These are phyloP conservation scores for Acanthoscelides obtectus DNA, from an alignment of 2,888 invertebrate genomes.

Conservation along the genomic window DNA sequence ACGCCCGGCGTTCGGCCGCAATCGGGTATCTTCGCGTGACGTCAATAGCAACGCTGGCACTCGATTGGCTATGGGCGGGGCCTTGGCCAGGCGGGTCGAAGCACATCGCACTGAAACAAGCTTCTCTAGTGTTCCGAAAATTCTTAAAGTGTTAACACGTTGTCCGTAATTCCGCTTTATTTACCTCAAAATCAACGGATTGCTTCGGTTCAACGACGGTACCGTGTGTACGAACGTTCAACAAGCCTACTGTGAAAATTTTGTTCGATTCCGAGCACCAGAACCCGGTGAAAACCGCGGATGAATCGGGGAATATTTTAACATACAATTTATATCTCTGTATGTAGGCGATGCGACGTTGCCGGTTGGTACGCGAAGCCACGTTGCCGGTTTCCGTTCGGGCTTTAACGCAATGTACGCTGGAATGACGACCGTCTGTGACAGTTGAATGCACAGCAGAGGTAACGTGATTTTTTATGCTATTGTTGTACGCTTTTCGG, in stretches of 20 bases:
- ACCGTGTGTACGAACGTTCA: constrained; percentile 14
- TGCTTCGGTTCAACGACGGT: constrained; percentile 29
- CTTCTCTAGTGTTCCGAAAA: constrained; percentile 35
- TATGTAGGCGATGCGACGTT: constrained; percentile 42
- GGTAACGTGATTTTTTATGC: constrained; percentile 41
- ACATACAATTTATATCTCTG: constrained; percentile 39
- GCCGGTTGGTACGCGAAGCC: constrained; percentile 25
- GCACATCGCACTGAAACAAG: constrained; percentile 32
- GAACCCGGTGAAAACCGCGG: constrained; percentile 28
- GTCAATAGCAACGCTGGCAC: constrained; percentile 32
- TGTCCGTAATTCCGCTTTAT: constrained; percentile 25
- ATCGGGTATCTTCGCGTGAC: constrained; percentile 36
- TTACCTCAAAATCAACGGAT: constrained; percentile 26
- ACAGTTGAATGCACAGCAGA: constrained; percentile 41
- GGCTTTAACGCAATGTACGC: constrained; percentile 33
- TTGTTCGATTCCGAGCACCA: constrained; percentile 29
- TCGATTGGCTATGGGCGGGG: constrained; percentile 41
- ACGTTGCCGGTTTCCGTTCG: constrained; percentile 28
- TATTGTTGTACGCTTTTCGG: constrained; percentile 28
- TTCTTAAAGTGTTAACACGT: constrained; percentile 33
- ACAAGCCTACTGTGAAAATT: constrained; percentile 30
- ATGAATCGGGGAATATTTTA: constrained; percentile 38
- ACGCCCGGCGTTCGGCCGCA: constrained; percentile 23
- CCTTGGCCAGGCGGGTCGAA: constrained; percentile 39
- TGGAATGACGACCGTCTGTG: constrained; percentile 32